Percentiles rank a stretch among this genome's conserved stretches.
Evolutionary conservation across 2,113 vertebrate genomes (phyloP).

Genomic region (Colinus virginianus): DNA sequence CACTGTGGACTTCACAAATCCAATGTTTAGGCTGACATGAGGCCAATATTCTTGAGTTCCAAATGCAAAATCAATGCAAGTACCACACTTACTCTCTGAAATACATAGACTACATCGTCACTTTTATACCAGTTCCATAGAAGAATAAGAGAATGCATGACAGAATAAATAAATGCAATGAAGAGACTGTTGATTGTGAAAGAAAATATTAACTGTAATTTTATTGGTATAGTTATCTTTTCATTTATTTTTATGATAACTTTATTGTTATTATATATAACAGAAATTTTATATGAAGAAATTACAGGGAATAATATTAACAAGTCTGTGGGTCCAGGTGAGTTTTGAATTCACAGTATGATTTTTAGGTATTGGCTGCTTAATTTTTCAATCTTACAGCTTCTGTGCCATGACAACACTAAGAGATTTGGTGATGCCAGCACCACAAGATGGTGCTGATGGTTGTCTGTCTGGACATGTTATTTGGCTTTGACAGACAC

Average conservation of each 20-base stretch:
- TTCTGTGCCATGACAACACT: not conserved
- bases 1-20: not conserved
- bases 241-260: no score
- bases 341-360: not conserved
- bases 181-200: not conserved
- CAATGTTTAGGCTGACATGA: not conserved
- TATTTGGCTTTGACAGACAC: not conserved
- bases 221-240: not conserved
- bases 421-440: not conserved
- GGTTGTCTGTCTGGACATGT: not conserved
- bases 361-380: not conserved
- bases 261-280: not conserved
- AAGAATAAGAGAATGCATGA: not conserved
- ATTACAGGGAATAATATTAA: not conserved
- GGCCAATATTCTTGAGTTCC: not conserved
- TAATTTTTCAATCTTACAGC: not conserved
- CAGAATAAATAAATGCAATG: not conserved
- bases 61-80: not conserved
- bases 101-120: accelerated
- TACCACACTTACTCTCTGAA: not conserved
- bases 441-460: slow-evolving; percentile 43
- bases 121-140: not conserved
- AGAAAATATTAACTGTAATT: accelerated
- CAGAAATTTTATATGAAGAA: not conserved
- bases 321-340: not conserved